Percentiles rank a stretch among this genome's conserved stretches.
Conservation (phyloP, 2,113 vertebrate species). For the Brachyhypopomus occidentalis region DNA sequence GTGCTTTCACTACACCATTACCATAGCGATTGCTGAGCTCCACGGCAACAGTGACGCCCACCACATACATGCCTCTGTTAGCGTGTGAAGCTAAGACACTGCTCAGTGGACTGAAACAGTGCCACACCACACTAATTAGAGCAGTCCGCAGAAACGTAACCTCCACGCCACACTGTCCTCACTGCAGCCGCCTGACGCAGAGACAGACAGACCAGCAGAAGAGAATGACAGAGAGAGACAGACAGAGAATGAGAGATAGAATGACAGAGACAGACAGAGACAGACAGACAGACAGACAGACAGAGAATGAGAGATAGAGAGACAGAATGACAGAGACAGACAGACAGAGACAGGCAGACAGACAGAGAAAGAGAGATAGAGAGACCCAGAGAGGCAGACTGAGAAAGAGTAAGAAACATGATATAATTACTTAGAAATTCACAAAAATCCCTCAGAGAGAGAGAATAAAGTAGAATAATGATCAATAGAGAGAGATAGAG, state of each 20-base stretch:
- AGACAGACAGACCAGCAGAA: neutral
- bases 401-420: neutral
- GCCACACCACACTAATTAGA: neutral
- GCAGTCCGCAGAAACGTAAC: neutral
- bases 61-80: neutral
- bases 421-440: no score
- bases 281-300: neutral
- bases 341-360: neutral
- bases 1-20: neutral
- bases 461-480: no score
- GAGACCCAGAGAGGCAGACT: neutral
- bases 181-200: slow-evolving; percentile 20
- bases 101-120: neutral
- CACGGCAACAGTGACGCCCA: no score
- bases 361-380: neutral
- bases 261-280: neutral
- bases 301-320: neutral
- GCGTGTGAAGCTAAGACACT: neutral
- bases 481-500: neutral
- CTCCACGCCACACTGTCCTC: neutral
- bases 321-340: neutral
- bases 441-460: no score
- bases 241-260: neutral
- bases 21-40: no score
- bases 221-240: slow-evolving; percentile 36